Evolutionary conservation across 2,113 vertebrate genomes (phyloP), one percentile per base, ranked within the genome.

Genomic region (Prochilodus magdalenae): DNA sequence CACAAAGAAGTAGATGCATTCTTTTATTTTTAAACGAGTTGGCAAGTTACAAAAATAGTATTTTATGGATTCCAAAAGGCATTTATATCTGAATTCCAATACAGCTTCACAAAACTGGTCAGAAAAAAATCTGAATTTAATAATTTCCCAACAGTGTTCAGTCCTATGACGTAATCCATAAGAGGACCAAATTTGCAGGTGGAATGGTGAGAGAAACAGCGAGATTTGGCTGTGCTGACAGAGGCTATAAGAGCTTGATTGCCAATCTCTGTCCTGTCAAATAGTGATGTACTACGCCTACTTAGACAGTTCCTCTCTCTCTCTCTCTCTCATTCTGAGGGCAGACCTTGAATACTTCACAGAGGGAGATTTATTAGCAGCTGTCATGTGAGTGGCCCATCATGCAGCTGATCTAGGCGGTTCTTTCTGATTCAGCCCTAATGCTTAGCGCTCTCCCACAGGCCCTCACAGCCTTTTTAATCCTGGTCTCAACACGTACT

Each of bases 301-400:
- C 74, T 62, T 44, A 44, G 40, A 5, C 40, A 44, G 5, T 44
- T 11, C 18, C 49, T 65, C 60, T 5, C 22, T 33, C 59, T 27
- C 24, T 62, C 59, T 53, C 79, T 73, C 72, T 10, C 24, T 55
- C 44, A 4, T 18, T 51, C 14, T 51, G 44, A 1, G 44, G 44
- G 40, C n/a, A 73, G 29, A 40, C 77, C 71, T 74, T 84, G 78
- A 84, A 84, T 70, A 78, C 73, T 79, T 84, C 60, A 84, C 71
- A 75, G 55, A 24, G 44, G 53, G 77, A 75, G 82, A 84, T 80
- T 79, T 72, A 84, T 84, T 84, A 84, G 77, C 70, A n/a, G 29
- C 30, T 75, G 82, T 84, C 76, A 73, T 79, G 59, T 36, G 44
- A 24, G 24, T 62, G 15, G 18, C 49, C 77, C 82, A 79, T 84